phyloP scores from a whole-genome alignment of 2,797 vertebrate species.

The Parotocinclus haroldoi region DNA sequence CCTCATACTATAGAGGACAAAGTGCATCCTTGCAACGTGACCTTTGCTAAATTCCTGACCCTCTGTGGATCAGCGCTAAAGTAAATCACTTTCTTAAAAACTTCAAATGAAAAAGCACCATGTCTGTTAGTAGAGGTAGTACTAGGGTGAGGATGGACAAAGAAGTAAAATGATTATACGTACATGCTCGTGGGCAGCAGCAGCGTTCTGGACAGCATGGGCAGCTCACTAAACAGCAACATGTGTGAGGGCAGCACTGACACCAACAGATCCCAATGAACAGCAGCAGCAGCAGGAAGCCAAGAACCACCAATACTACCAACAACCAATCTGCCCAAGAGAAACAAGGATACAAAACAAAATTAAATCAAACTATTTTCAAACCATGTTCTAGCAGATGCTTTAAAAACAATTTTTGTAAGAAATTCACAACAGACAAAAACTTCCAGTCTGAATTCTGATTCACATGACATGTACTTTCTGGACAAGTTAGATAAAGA shows the following conservation, averaged over 20 bases:
- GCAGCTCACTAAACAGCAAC: slow-evolving; percentile 88
- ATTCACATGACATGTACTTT: no score
- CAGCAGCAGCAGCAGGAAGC: slow-evolving; percentile 73
- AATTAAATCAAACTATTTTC: not conserved
- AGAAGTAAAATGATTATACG: slow-evolving; percentile 53
- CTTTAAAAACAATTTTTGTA: no score
- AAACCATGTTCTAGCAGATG: no score
- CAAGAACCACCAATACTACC: slow-evolving; percentile 80
- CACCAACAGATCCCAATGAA: slow-evolving; percentile 89
- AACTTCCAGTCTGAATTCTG: no score
- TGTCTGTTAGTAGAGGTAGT: no score
- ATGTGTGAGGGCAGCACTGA: slow-evolving; percentile 90
- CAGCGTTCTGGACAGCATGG: slow-evolving; percentile 88
- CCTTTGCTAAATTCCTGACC: no score
- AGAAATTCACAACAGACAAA: no score
- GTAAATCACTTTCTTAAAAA: not conserved
- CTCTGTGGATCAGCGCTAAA: no score
- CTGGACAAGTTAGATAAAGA: no score
- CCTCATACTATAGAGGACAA: not conserved
- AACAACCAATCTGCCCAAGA: slow-evolving; percentile 82
- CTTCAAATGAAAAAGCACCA: not conserved
- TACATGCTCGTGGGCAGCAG: slow-evolving; percentile 86
- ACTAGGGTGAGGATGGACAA: not conserved
- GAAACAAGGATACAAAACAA: not conserved
- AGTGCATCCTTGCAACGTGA: not conserved